Evolutionary conservation across 2,113 vertebrate species (phyloP), one percentile per base, ranked within the genome.

Genomic region (Colaptes auratus): DNA sequence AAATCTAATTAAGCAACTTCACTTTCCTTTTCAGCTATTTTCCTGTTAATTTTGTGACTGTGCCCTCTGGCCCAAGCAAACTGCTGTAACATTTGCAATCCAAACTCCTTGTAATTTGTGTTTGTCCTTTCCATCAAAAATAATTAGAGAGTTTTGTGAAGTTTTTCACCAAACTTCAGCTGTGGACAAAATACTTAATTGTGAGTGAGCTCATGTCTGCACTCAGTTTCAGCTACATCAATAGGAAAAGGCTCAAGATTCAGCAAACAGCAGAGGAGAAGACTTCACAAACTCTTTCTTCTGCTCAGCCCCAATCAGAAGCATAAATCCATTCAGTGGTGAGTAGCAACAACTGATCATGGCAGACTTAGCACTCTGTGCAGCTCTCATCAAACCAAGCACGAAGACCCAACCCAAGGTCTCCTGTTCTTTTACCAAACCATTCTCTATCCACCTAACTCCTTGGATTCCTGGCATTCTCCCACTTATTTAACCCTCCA

Each of bases 61-160:
- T 92, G 91, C 65, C 89, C 87, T 92, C 55, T 93, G 89, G 52
- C 89, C 84, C 60, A 72, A 93, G 89, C 75, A 95, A 93, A 96
- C 79, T 93, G 87, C 91, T 93, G 56, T 67, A 95, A 89, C 24
- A 80, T 93, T 95, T 91, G 72, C 74, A 89, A 85, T 88, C 72
- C 60, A 88, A 95, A 91, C 23, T 5, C 2, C 36, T 53, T 86
- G 67, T 35, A 88, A 52, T 66, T 75, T 72, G 23, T 77, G 58
- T 69, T 95, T 42, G 24, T 82, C 63, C 84, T 50, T 89, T 92
- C 75, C 69, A 77, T 88, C 75, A 93, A 82, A 94, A 92, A 91
- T 71, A 94, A 93, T 95, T 91, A 94, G 64, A 80, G 48, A 64
- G 23, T 77, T 93, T 87, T 88, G 24, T 88, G 79, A 93, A 82